Evolutionary conservation across 53 echinoderm and acorn worm species (phyloP).

Genomic region (Arbacia lixula): DNA sequence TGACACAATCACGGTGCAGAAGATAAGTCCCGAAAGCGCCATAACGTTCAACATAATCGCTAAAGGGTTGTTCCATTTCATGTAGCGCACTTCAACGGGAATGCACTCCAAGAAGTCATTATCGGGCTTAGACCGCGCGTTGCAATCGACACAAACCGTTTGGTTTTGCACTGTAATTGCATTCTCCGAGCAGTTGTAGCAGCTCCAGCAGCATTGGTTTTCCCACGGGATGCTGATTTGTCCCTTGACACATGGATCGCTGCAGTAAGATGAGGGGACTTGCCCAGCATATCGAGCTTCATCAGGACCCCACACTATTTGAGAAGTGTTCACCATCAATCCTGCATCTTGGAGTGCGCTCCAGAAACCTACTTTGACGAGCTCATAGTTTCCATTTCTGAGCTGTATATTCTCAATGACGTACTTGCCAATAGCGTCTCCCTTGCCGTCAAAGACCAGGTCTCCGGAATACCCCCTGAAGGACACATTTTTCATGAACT

Average conservation of each 20-base stretch:
- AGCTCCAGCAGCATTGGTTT: slow-evolving; percentile 68
- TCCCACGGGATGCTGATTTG: slow-evolving; percentile 35
- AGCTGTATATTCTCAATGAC: slow-evolving; percentile 39
- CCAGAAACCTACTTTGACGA: slow-evolving; percentile 59
- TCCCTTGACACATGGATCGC: slow-evolving; percentile 32
- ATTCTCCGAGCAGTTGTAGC: slow-evolving; percentile 43
- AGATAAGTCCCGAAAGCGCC: slow-evolving; percentile 1
- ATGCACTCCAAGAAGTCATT: slow-evolving; percentile 31
- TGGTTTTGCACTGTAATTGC: slow-evolving; percentile 18
- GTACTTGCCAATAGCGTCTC: slow-evolving; percentile 44
- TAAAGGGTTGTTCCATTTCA: slow-evolving; percentile 44
- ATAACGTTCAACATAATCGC: slow-evolving; percentile 30
- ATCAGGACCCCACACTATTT: background rate
- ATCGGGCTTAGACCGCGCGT: slow-evolving; percentile 37
- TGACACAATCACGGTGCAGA: background rate
- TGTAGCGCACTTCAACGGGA: slow-evolving; percentile 30
- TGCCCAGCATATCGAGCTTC: background rate
- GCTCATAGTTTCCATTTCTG: slow-evolving; percentile 20
- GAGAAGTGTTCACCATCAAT: background rate
- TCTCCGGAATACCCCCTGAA: slow-evolving; percentile 22
- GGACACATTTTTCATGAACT: slow-evolving; percentile 11
- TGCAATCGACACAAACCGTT: slow-evolving; percentile 48
- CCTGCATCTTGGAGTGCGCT: slow-evolving; percentile 8
- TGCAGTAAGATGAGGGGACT: slow-evolving; percentile 33
- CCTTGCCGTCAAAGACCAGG: slow-evolving; percentile 25